Percentiles rank a stretch among this genome's conserved stretches.
These are phyloP conservation scores for Girardinus metallicus DNA, from an alignment of 2,797 vertebrate genomes.

Conservation along the genomic window DNA sequence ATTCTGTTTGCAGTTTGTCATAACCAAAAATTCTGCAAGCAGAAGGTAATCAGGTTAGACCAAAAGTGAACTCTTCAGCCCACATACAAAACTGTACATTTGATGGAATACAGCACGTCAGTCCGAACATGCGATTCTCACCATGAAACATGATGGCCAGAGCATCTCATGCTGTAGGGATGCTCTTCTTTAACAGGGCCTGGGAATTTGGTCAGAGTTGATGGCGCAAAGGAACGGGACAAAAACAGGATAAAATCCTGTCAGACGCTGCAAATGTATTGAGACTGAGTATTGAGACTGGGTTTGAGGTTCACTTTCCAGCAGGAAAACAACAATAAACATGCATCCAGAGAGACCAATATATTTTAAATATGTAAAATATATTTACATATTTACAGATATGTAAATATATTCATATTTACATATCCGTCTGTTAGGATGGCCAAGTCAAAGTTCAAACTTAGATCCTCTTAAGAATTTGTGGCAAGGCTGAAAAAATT, in stretches of 20 bases:
- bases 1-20: background rate
- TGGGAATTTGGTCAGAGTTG: background rate
- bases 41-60: background rate
- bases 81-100: background rate
- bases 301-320: background rate
- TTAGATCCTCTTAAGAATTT: background rate
- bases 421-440: background rate
- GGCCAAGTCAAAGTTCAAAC: background rate
- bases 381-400: too few species aligned
- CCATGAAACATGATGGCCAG: background rate
- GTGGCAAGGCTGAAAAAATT: background rate
- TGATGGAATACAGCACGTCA: background rate
- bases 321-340: background rate
- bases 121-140: background rate
- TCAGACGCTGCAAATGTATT: background rate
- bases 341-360: background rate
- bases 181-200: background rate
- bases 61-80: background rate
- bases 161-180: background rate
- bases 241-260: background rate
- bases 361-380: too few species aligned
- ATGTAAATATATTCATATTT: background rate
- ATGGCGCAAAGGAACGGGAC: background rate
- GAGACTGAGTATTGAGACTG: background rate
- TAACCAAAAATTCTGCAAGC: too few species aligned